These are phyloP conservation scores for Marcusenius ussheri DNA, from an alignment of 2,113 vertebrate genomes.

Conservation along the genomic window DNA sequence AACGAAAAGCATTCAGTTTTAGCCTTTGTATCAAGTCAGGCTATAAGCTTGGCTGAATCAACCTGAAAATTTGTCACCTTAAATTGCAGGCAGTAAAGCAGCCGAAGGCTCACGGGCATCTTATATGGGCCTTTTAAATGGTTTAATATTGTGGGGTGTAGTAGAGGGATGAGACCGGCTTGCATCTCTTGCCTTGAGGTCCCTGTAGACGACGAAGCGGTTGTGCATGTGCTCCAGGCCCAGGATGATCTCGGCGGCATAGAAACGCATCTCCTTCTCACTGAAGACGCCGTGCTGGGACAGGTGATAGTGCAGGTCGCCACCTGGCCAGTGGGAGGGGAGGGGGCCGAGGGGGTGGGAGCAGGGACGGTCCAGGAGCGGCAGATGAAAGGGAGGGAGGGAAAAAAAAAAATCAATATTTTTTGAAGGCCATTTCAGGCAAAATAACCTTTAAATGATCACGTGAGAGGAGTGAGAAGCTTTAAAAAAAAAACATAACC, in stretches of 20 bases:
- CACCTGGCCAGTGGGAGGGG: conserved; percentile 60
- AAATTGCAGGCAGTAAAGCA: not conserved
- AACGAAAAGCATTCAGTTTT: not conserved
- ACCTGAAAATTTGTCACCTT: not conserved
- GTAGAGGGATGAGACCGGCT: not conserved
- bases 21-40: not conserved
- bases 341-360: not conserved
- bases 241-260: conserved; percentile 91
- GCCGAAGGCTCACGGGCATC: not conserved
- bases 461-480: not conserved
- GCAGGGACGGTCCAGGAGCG: not conserved
- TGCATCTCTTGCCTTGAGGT: conserved; percentile 76
- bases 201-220: conserved; percentile 91
- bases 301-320: conserved; percentile 95
- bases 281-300: conserved; percentile 96
- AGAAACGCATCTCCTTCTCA: conserved; percentile 96
- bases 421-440: not conserved
- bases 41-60: not conserved
- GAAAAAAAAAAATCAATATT: not conserved
- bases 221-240: conserved; percentile 96
- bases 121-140: not conserved
- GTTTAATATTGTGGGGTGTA: not conserved
- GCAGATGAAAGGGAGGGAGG: not conserved
- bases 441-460: not conserved
- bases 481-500: not conserved